Evolutionary conservation across 2,797 vertebrate species (phyloP).

Genomic region (Peromyscus eremicus): DNA sequence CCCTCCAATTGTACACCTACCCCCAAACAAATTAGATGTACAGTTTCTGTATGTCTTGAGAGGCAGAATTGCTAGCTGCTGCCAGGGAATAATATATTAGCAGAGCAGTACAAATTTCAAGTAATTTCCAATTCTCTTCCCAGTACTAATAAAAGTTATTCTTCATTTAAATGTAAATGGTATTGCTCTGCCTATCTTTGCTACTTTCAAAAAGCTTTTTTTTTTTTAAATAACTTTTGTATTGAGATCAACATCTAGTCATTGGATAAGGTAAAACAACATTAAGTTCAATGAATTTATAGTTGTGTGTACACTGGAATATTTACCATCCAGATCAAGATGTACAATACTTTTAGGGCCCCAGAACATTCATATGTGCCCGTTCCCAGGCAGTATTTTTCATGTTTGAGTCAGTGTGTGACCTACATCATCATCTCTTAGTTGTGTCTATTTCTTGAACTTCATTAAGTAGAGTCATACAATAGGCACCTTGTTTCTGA

Average conservation of each 20-base stretch:
- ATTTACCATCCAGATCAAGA: background rate
- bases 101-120: slow-evolving; percentile 48
- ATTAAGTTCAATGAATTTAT: slow-evolving; percentile 15
- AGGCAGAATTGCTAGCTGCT: slow-evolving; percentile 54
- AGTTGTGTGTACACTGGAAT: background rate
- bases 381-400: background rate
- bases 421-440: background rate
- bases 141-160: slow-evolving; percentile 65
- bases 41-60: slow-evolving; percentile 43
- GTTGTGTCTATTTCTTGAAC: slow-evolving; percentile 32
- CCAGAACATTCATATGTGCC: background rate
- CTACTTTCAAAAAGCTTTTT: slow-evolving; percentile 52
- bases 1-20: background rate
- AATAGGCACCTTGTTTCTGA: background rate
- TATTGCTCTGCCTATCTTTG: slow-evolving; percentile 44
- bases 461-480: background rate
- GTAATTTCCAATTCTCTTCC: slow-evolving; percentile 59
- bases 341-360: background rate
- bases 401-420: background rate
- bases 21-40: slow-evolving; percentile 24
- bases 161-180: slow-evolving; percentile 65
- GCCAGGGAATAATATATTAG: slow-evolving; percentile 42
- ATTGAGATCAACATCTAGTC: slow-evolving; percentile 5
- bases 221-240: background rate
- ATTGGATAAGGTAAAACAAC: background rate